phyloP scores from a whole-genome alignment of 1,140 invertebrate genomes.

The Dreissena rostriformis region DNA sequence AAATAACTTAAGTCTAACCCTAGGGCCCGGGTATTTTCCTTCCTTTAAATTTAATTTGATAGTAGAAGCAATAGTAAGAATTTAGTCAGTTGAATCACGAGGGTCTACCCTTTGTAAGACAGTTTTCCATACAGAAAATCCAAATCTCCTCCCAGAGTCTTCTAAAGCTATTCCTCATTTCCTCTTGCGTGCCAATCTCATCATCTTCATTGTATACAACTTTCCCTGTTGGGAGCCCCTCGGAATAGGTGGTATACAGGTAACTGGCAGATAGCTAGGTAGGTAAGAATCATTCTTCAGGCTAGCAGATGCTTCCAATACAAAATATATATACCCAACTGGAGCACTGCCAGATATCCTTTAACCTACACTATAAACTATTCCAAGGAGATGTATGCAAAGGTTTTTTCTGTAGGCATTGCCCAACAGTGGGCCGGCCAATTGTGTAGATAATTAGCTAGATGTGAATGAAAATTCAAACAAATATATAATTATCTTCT shows the following conservation, averaged over 20 bases:
- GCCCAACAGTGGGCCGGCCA: not conserved
- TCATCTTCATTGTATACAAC: no score
- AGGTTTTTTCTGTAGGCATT: not conserved
- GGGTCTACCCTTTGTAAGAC: no score
- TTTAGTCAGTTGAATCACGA: no score
- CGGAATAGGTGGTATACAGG: not conserved
- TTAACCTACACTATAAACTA: not conserved
- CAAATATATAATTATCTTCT: constrained; percentile 11
- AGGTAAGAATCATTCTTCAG: constrained; percentile 1
- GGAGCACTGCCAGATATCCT: not conserved
- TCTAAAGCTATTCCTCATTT: no score
- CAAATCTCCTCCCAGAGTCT: no score
- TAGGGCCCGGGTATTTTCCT: no score
- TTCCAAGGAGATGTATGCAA: not conserved
- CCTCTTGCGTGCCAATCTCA: no score
- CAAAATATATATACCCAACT: not conserved
- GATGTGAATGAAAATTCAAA: not conserved
- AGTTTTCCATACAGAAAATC: no score
- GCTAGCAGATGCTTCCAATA: not conserved
- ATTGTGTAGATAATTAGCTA: not conserved
- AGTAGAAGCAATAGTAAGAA: no score
- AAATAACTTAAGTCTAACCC: no score
- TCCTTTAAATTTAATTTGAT: no score
- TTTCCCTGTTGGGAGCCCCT: not conserved
- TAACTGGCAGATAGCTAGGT: not conserved